These are phyloP conservation scores for Trachelus iudaicus DNA, from an alignment of 2,888 invertebrate genomes.

Conservation along the genomic window DNA sequence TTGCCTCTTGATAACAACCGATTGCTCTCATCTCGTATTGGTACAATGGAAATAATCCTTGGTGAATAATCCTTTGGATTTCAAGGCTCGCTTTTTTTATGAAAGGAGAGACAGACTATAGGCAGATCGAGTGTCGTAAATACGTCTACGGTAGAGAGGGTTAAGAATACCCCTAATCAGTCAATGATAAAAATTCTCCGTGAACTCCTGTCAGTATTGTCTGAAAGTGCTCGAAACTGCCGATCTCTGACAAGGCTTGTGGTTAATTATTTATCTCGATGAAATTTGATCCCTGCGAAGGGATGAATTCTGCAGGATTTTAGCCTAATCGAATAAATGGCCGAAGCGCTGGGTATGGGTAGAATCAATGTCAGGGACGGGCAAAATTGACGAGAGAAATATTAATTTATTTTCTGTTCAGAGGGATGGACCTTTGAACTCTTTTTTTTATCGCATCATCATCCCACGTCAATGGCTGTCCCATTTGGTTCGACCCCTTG, in stretches of 20 bases:
- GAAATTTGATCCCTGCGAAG: background rate
- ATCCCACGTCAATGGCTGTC: background rate
- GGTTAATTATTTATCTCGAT: background rate
- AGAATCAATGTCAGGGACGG: background rate
- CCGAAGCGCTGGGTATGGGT: background rate
- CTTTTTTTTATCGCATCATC: too few relatives aligned
- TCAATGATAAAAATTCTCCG: background rate
- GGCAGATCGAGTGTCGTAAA: background rate
- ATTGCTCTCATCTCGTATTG: background rate
- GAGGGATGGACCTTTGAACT: background rate
- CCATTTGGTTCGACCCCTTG: background rate
- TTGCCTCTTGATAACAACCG: background rate
- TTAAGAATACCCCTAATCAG: background rate
- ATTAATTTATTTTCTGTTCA: background rate
- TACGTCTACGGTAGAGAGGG: background rate
- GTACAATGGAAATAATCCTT: background rate
- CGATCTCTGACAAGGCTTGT: background rate
- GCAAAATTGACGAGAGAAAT: background rate
- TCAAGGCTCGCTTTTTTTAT: background rate
- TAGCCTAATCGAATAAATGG: background rate
- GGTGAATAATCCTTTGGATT: background rate
- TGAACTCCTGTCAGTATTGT: background rate
- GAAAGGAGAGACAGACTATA: background rate
- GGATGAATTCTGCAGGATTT: background rate
- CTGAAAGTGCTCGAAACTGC: background rate